These are phyloP conservation scores for Selene dorsalis DNA, from an alignment of 2,797 vertebrate species.

Conservation along the genomic window DNA sequence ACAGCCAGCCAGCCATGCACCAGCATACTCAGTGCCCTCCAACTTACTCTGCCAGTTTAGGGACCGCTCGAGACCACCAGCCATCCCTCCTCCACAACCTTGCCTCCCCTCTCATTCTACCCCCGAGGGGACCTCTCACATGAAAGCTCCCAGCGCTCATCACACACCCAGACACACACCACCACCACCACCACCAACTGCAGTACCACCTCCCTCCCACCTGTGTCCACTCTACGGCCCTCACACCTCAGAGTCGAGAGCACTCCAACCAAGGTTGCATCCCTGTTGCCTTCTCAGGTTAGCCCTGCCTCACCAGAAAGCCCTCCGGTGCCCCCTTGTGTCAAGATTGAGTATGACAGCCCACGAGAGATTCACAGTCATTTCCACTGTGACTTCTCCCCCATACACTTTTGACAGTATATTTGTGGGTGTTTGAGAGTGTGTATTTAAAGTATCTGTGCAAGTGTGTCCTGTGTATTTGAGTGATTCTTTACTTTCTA, in stretches of 20 bases:
- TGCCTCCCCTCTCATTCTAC: slow-evolving; percentile 61
- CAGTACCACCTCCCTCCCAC: slow-evolving; percentile 60
- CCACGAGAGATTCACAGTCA: slow-evolving; percentile 79
- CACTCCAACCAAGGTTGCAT: slow-evolving; percentile 50
- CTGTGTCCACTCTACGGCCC: slow-evolving; percentile 68
- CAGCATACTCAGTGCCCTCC: slow-evolving; percentile 70
- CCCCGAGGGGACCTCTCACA: slow-evolving; percentile 47
- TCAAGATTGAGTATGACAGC: slow-evolving; percentile 79
- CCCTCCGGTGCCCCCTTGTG: slow-evolving; percentile 69
- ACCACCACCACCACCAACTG: slow-evolving; percentile 8
- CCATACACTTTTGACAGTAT: slow-evolving; percentile 80
- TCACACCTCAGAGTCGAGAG: slow-evolving; percentile 56
- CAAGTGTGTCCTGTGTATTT: slow-evolving; percentile 36
- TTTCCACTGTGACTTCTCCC: slow-evolving; percentile 86
- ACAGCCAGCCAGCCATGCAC: slow-evolving; percentile 73
- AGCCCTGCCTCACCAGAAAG: slow-evolving; percentile 69
- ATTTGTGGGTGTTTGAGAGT: slow-evolving; percentile 29
- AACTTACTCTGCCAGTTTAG: slow-evolving; percentile 67
- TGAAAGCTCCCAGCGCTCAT: slow-evolving; percentile 45
- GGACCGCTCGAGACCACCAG: slow-evolving; percentile 59
- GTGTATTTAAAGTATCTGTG: slow-evolving; percentile 22
- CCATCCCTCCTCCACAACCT: slow-evolving; percentile 45
- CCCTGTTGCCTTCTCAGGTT: slow-evolving; percentile 61
- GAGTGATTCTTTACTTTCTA: slow-evolving; percentile 1
- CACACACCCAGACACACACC: slow-evolving; percentile 55